Evolutionary conservation across 1,140 invertebrate genomes (phyloP), one percentile per base, ranked within the genome.

Genomic region (Samia ricini): DNA sequence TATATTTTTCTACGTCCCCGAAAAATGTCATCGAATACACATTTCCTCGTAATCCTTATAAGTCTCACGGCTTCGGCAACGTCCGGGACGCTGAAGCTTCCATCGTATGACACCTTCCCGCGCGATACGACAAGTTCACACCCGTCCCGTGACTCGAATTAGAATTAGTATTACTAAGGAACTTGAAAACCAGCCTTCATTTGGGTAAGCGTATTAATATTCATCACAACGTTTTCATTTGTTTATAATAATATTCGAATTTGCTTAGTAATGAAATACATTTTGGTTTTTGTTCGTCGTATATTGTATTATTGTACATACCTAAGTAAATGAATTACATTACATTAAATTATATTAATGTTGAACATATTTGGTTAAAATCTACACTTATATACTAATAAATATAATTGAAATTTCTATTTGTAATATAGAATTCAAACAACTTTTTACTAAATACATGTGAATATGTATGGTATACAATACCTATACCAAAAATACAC

Each of bases 11-110:
- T 79, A 84, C 85, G 81, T 77, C 73, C 82, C 77, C 83, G 82
- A 90, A 90, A 89, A 90, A 90, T 89, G 85, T 89, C 88, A 90
- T 90, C 88, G 86, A 90, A 90, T 90, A 89, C 86, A 84, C 88
- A 90, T 89, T 90, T 90, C 83, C 83, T 74, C 81, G 84, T 90
- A 90, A 90, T 90, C 86, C 85, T 85, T 79, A 85, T 88, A 90
- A 90, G 88, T 83, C 85, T 85, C 81, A 79, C 82, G 77, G 84
- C 85, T 77, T 78, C 76, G 75, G 72, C 77, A 71, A 71, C 75
- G 78, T 66, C 78, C 71, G 74, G 75, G 74, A 72, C 76, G 74
- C 76, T 67, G 65, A 61, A 60, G 68, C 66, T 76, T 74, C 70
- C 66, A 65, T 76, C 77, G 72, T 70, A 73, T 71, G 71, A 72